Percentiles rank a stretch among this genome's conserved stretches.
Conservation (phyloP, 2,113 vertebrate genomes). For the Eurypyga helias region DNA sequence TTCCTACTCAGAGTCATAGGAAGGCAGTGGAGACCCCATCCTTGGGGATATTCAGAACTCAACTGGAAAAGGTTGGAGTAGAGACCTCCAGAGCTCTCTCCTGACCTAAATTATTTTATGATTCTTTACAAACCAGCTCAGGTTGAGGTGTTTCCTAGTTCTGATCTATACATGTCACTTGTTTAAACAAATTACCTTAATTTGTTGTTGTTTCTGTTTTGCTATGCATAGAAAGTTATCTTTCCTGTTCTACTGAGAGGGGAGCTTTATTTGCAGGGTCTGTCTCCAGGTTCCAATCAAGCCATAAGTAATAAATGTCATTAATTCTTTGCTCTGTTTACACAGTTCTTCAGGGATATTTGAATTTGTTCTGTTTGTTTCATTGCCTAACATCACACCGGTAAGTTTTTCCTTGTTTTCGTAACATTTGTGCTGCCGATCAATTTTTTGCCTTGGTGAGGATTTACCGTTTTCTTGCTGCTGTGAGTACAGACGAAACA, state of each 20-base stretch:
- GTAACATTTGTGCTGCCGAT: not conserved
- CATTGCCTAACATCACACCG: not conserved
- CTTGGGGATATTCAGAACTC: not conserved
- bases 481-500: not conserved
- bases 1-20: not conserved
- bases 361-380: constrained; percentile 27
- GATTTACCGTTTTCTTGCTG: not conserved
- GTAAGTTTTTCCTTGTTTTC: not conserved
- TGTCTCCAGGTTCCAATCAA: constrained; percentile 50
- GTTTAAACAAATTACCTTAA: not conserved
- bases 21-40: not conserved
- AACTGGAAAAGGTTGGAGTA: not conserved
- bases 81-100: not conserved
- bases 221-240: not conserved
- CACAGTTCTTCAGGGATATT: constrained; percentile 67
- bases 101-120: not conserved
- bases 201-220: not conserved
- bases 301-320: constrained; percentile 45
- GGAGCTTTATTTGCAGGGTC: constrained; percentile 54
- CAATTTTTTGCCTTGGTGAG: constrained; percentile 5
- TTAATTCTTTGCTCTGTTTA: constrained; percentile 60
- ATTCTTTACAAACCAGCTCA: not conserved
- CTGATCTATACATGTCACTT: not conserved
- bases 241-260: not conserved
- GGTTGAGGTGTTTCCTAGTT: not conserved